These are phyloP conservation scores for Sebastes iracundus DNA, from an alignment of 2,797 vertebrate genomes.

Conservation along the genomic window DNA sequence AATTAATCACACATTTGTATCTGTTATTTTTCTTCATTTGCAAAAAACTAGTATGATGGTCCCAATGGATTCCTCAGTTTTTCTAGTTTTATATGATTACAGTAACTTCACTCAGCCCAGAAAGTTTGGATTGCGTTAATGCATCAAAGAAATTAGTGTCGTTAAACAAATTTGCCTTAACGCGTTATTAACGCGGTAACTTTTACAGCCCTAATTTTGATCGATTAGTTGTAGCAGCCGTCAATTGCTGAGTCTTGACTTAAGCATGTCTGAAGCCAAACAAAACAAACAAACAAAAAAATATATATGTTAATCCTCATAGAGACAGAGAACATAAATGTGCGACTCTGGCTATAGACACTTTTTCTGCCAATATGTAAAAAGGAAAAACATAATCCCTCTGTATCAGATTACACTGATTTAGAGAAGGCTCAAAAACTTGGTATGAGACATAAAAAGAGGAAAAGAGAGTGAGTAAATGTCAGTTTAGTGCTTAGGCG, in stretches of 20 bases:
- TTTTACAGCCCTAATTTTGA: too few relatives aligned
- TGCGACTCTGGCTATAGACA: background rate
- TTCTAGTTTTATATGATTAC: too few relatives aligned
- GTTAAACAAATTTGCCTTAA: too few relatives aligned
- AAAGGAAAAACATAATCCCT: background rate
- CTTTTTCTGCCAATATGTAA: background rate
- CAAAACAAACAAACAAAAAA: background rate
- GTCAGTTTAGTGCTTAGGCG: background rate
- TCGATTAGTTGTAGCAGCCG: too few relatives aligned
- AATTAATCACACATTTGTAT: too few relatives aligned
- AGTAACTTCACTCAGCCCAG: too few relatives aligned
- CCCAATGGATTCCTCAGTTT: too few relatives aligned
- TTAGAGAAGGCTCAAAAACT: background rate
- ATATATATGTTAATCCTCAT: background rate
- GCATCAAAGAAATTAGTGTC: too few relatives aligned
- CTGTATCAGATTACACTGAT: background rate
- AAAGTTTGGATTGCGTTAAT: too few relatives aligned
- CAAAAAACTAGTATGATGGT: too few relatives aligned
- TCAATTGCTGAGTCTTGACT: background rate
- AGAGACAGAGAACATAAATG: background rate
- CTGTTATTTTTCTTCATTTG: too few relatives aligned
- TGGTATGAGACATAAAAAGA: background rate
- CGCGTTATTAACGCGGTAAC: too few relatives aligned
- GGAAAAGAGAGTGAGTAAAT: background rate
- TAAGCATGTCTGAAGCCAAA: background rate